Base-by-base conservation (phyloP, 2,113 vertebrate species). In the Pycnonotus jocosus region DNA sequence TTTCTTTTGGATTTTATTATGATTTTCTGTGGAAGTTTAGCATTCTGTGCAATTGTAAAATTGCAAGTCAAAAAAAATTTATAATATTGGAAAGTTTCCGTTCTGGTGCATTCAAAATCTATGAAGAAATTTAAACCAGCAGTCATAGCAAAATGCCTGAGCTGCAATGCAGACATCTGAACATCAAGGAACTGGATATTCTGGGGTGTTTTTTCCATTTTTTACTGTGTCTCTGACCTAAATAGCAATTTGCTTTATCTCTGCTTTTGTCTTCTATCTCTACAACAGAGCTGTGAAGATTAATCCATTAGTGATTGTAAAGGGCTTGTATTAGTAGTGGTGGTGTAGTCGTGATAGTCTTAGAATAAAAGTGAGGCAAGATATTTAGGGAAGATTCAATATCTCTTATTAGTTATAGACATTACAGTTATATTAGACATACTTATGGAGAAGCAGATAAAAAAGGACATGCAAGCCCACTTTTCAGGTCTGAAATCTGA, bases 271-370 rank as follows among this genome's bases (percentile, higher is more conserved):
- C 86, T 95, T 88, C 72, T 85, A 84, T 96, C 90, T 94, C 71
- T 86, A 51, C 82, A 92, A 22, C 21, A 83, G 44, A 37, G 48
- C 92, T 93, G 53, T 84, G 80, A 90, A 95, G 88, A 96, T 95
- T 92, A 96, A 95, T 95, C 76, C 44, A 71, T 93, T 96, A 94
- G 72, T 84, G 88, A 35, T 83, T 76, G 72, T 74, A 88, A 97
- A 96, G 73, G 65, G 76, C 76, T 92, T 35, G 0, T 78, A 95
- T 93, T 96, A 94, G 64, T 71, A 83, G 82, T 69, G 56, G 33
- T 86, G 50, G 2, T 82, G 64, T 57, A 83, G 86, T 83, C 3
- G 0, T 37, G 88, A 96, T 83, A 93, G 72, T 14, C 64, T 70
- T 47, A 42, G 62, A 93, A 97, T 90, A 90, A 56, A 94, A 95